Evolutionary conservation across 2,113 vertebrate genomes (phyloP), one percentile per base, ranked within the genome.

Genomic region (Elanoides forficatus): DNA sequence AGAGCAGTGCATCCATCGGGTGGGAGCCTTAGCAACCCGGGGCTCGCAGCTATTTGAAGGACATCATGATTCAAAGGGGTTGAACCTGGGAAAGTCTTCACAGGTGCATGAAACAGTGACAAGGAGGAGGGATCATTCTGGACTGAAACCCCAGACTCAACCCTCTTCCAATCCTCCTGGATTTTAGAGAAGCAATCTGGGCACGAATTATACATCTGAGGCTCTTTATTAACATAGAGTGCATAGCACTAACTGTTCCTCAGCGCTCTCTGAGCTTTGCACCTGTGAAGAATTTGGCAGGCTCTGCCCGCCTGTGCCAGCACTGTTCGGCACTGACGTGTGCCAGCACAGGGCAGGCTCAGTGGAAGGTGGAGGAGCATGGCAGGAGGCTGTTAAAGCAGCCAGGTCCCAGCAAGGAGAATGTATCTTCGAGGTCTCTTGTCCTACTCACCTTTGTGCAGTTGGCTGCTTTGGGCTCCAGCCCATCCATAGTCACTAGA

Each of bases 381-480:
- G 30, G 27, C 40, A 47, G 47, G 4, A 88, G 72, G 52, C 65
- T 66, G 65, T 45, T 80, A 80, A 89, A 91, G 60, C 38, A 66
- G 48, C 58, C 67, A 86, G 62, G 13, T 55, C 30, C 3, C 50
- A 60, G 36, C 16, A 58, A 88, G 13, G 34, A 73, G 38, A 56
- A 50, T 2, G 6, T 32, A 60, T 53, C 43, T 81, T 80, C 40
- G 27, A 53, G 80, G 42, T 70, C 59, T 66, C 62, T 63, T 66
- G 29, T 84, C 20, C 60, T 80, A 74, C 97, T 97, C 82, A 99
- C 99, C 98, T 99, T 99, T 55, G 98, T 99, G 97, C 99, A 99
- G 97, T 99, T 99, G 48, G 98, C 98, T 91, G 99, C 99, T 98
- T 99, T 99, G 86, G 99, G 98, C 93, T 99, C 99, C 95, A 99